phyloP scores from a whole-genome alignment of 2,797 vertebrate species.

The Danio aesculapii region DNA sequence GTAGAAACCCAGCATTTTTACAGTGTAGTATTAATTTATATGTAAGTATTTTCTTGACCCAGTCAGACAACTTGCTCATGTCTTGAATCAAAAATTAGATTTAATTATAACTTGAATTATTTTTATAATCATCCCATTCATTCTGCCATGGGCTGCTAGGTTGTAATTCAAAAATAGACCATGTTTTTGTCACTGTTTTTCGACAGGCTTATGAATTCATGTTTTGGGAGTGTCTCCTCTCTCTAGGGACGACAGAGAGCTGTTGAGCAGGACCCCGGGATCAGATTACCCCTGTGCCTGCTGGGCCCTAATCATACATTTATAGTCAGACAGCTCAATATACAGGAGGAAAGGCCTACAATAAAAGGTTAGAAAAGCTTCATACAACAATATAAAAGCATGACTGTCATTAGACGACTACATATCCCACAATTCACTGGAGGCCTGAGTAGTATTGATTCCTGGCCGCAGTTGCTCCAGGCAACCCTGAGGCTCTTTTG shows the following conservation, averaged over 20 bases:
- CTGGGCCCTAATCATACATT: slow-evolving; percentile 12
- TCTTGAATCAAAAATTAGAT: no score
- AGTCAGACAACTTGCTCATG: no score
- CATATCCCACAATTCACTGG: slow-evolving; percentile 48
- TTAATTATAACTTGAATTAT: no score
- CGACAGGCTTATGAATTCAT: slow-evolving; percentile 26
- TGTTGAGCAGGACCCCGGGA: slow-evolving; percentile 35
- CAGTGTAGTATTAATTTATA: no score
- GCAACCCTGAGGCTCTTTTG: not conserved
- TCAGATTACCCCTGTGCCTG: slow-evolving; percentile 42
- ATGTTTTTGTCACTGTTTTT: not conserved
- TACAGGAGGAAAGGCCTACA: slow-evolving; percentile 24
- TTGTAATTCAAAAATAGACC: not conserved
- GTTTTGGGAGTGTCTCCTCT: slow-evolving; percentile 28
- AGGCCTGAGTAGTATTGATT: slow-evolving; percentile 33
- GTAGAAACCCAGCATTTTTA: no score
- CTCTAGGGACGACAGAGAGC: slow-evolving; percentile 49
- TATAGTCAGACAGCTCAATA: slow-evolving; percentile 27
- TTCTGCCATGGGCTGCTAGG: not conserved
- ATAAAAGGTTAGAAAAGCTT: not conserved
- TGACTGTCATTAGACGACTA: slow-evolving; percentile 20
- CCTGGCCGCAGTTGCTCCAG: not conserved
- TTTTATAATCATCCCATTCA: not conserved
- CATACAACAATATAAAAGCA: not conserved
- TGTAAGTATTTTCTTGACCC: no score